These are phyloP conservation scores for Neosalanx taihuensis DNA, from an alignment of 2,797 vertebrate genomes.

Conservation along the genomic window DNA sequence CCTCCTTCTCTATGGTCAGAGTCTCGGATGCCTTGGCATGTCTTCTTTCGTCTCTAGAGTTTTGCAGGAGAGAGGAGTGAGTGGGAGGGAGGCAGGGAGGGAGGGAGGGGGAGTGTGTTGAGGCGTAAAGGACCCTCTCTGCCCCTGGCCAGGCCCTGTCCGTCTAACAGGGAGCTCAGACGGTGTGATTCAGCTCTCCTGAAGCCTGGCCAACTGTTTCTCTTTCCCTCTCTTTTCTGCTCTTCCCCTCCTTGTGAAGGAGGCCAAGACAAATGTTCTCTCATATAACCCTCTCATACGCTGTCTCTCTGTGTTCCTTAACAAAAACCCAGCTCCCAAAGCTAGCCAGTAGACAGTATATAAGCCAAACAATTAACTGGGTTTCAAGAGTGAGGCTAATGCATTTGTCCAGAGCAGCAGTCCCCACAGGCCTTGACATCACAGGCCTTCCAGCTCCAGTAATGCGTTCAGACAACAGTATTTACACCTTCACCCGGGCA, in stretches of 20 bases:
- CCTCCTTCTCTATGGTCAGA: constrained; percentile 28
- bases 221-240: constrained; percentile 30
- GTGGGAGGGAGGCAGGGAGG: not conserved
- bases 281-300: not conserved
- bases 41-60: constrained; percentile 60
- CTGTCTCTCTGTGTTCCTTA: not conserved
- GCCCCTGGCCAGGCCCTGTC: constrained; percentile 72
- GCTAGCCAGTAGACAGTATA: not conserved
- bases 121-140: constrained; percentile 73
- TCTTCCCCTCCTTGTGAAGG: too few relatives aligned
- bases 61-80: constrained; percentile 57
- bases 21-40: constrained; percentile 60
- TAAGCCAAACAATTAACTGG: not conserved
- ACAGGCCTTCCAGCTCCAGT: too few relatives aligned
- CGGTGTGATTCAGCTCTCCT: constrained; percentile 74
- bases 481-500: too few relatives aligned
- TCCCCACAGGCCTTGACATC: too few relatives aligned
- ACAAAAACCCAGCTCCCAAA: not conserved
- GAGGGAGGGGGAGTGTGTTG: constrained; percentile 42
- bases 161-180: constrained; percentile 68
- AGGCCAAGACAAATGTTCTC: too few relatives aligned
- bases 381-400: not conserved
- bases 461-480: too few relatives aligned
- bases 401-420: too few relatives aligned
- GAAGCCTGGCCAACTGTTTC: constrained; percentile 67